Base-by-base conservation (phyloP, 2,797 vertebrate genomes). In the Zalophus californianus region DNA sequence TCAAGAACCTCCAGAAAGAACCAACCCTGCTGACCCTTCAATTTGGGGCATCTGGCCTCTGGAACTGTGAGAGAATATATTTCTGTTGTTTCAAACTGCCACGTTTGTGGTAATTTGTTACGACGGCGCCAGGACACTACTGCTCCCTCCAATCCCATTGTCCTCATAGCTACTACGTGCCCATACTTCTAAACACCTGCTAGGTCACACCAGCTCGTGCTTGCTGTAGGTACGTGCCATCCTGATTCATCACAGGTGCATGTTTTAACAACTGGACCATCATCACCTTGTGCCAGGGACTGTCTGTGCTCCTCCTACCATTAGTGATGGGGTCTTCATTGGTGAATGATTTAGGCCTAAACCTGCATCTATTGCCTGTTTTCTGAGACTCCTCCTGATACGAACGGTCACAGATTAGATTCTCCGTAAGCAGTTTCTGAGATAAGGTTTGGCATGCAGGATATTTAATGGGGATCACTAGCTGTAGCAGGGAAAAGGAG, bases 91-190 rank as follows among this genome's bases (percentile, higher is more conserved):
- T 72, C 32, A 60, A 91, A 56, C 48, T 73, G 86, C 66, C 78
- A 85, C n/a, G 10, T 62, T 80, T 38, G 27, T 93, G 91, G 41
- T 68, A 20, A 41, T 79, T 95, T 78, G 78, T 90, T 79, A 84
- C 3, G 38, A 62, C 54, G 27, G 80, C 29, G 25, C 64, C 62
- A 66, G 68, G 72, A 83, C 92, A 73, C 27, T 10, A 84, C 54
- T 38, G 48, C 15, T 78, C 64, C 29, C n/a, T 18, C 70, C 75
- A 89, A 79, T 68, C 21, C 32, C 54, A 32, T 32, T 82, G 38
- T 94, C 52, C 48, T 62, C 44, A 73, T 38, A 58, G 87, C 41
- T 88, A 73, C 64, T 6, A 68, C 2, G 64, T 79, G 58, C 83
- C 88, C 3, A 18, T 25, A 60, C 25, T 41, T 93, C 78, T 93